A percentile compares a stretch with the other conserved stretches of the same genome.
Conservation (phyloP, 2,888 invertebrate species). For the Hecatera dysodea region DNA sequence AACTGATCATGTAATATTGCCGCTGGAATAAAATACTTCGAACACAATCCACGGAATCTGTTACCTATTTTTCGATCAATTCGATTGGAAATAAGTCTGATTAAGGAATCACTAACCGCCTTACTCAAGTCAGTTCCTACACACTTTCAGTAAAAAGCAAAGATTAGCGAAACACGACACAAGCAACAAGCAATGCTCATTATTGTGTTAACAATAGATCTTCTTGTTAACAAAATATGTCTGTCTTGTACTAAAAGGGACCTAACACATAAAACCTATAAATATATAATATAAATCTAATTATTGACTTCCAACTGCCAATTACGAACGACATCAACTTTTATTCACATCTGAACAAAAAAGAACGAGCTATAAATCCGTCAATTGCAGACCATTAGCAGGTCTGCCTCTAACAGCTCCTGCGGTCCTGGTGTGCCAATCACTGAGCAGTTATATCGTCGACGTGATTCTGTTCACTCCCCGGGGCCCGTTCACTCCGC, state of each 20-base stretch:
- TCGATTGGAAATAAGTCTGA: neutral
- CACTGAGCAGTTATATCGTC: constrained; percentile 54
- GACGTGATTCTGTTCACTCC: constrained; percentile 63
- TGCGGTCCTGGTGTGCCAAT: constrained; percentile 46
- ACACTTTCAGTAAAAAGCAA: too few relatives aligned
- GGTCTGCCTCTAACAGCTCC: constrained; percentile 39
- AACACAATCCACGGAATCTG: neutral
- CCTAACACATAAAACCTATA: neutral
- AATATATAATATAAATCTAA: too few relatives aligned
- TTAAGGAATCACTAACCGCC: neutral
- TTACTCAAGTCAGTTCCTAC: too few relatives aligned
- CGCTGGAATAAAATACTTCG: neutral
- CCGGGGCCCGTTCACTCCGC: constrained; percentile 56
- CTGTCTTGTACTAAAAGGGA: neutral
- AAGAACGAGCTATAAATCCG: constrained; percentile 24
- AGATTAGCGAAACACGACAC: too few relatives aligned
- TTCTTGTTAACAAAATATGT: neutral
- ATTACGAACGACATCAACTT: constrained; percentile 20
- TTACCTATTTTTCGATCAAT: neutral
- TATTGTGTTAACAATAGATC: neutral
- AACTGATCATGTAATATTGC: constrained; percentile 9
- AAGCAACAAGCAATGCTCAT: neutral
- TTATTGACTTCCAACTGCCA: constrained; percentile 11
- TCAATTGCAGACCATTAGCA: constrained; percentile 35
- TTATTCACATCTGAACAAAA: constrained; percentile 27